Evolutionary conservation across 2,113 vertebrate genomes (phyloP).

Genomic region (Tamias sibiricus): DNA sequence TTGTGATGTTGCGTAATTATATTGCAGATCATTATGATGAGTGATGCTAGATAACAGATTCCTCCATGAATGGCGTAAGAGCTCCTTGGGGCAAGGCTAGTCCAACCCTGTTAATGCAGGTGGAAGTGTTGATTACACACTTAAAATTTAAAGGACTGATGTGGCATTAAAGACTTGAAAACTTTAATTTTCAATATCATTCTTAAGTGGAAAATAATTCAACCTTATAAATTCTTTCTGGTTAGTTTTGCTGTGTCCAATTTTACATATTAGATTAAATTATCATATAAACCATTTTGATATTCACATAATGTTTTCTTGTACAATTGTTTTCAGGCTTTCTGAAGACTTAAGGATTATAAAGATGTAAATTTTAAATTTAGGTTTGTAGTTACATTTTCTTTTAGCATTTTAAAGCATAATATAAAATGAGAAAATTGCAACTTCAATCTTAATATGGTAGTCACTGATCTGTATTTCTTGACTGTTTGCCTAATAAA

Average conservation of each 20-base stretch:
- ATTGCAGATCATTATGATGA: neutral
- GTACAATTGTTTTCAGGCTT: constrained; percentile 48
- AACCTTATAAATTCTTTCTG: neutral
- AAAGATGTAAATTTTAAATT: constrained; percentile 28
- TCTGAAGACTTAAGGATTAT: constrained; percentile 4
- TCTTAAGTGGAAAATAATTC: constrained; percentile 26
- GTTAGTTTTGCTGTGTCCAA: neutral
- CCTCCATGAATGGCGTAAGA: neutral
- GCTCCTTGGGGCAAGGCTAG: neutral
- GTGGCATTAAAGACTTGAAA: neutral
- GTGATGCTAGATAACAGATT: neutral
- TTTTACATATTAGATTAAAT: constrained; percentile 15
- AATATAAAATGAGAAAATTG: constrained; percentile 21
- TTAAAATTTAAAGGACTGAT: neutral
- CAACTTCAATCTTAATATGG: neutral
- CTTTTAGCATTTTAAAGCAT: constrained; percentile 35
- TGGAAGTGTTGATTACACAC: neutral
- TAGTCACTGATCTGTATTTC: constrained; percentile 37
- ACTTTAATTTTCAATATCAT: neutral
- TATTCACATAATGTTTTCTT: neutral
- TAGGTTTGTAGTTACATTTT: neutral
- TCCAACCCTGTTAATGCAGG: neutral
- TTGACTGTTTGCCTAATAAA: neutral
- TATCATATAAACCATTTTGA: neutral
- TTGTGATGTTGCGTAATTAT: neutral